Evolutionary conservation across 2,888 invertebrate species (phyloP), one percentile per base, ranked within the genome.

Genomic region (Eurois occulta): DNA sequence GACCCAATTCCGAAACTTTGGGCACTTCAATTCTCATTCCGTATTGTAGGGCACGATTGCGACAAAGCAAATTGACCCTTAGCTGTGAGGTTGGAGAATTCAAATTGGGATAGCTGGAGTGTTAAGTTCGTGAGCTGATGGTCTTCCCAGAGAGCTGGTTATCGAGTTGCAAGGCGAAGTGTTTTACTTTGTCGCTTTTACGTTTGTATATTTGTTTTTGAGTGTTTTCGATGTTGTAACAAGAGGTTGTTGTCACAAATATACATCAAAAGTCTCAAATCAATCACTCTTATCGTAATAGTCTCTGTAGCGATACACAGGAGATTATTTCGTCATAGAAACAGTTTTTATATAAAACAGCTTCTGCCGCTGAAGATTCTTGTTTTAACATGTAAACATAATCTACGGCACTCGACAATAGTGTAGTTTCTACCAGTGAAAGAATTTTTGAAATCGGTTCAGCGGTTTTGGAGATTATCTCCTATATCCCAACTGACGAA

Each of bases 1-100:
- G 94, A 94, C 94, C 94, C 89, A 94, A 93, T 94, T 95, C 91
- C 81, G 72, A 91, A 93, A 93, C 85, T 93, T 92, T 89, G 87
- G 88, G 80, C 88, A 89, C 90, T 91, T 88, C 88, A 92, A 91
- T 92, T 88, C 90, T 92, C 92, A 91, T 93, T 92, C 88, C 90
- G 86, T 76, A 91, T 93, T 93, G 93, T 94, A 91, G 92, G 92
- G 87, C 91, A 91, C 80, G 74, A 81, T 55, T 38, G 48, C 28
- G 80, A 68, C 80, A 72, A 52, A 58, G 72, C 38, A 91, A 90
- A 87, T 88, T 86, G 81, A 69, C 72, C 77, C 86, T 89, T 92
- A 86, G 10, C 2, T 1, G 6, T 6, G 24, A 8, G 11, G 6
- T 8, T n/a, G 75, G 86, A 91, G 80, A 86, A 87, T 83, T 74